Evolutionary conservation across 2,113 vertebrate species (phyloP).

Genomic region (Alethe castanea): DNA sequence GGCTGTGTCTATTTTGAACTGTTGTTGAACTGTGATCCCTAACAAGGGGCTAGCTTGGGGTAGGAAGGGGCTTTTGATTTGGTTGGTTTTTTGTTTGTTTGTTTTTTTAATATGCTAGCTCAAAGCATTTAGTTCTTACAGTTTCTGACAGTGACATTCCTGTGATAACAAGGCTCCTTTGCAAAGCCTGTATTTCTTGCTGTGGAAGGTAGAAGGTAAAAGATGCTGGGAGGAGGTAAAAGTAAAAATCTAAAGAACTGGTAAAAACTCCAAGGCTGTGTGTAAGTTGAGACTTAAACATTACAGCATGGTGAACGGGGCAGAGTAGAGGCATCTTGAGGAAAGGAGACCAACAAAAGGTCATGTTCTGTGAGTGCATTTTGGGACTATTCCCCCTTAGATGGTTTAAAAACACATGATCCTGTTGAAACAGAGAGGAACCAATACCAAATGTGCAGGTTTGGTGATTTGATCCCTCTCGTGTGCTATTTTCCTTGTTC

Average conservation of each 20-base stretch:
- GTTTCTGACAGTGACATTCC: neutral
- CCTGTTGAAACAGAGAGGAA: neutral
- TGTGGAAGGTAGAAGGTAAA: neutral
- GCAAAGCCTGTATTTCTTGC: neutral
- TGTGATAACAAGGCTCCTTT: neutral
- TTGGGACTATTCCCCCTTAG: neutral
- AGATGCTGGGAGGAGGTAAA: neutral
- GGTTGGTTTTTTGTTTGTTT: neutral
- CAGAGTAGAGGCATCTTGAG: neutral
- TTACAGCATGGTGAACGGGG: neutral
- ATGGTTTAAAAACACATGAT: neutral
- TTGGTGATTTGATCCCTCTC: neutral
- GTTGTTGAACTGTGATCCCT: neutral
- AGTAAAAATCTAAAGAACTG: neutral
- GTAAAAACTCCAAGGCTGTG: neutral
- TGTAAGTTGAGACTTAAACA: neutral
- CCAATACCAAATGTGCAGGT: neutral
- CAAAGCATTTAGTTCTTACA: neutral
- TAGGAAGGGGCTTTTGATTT: neutral
- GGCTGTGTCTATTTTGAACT: neutral
- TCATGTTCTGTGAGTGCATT: fast-evolving
- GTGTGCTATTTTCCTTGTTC: neutral
- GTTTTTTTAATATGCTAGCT: neutral
- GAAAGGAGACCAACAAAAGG: neutral
- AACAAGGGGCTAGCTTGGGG: neutral